Conservation (phyloP, 2,888 invertebrate genomes). For the Eupithecia abbreviata region DNA sequence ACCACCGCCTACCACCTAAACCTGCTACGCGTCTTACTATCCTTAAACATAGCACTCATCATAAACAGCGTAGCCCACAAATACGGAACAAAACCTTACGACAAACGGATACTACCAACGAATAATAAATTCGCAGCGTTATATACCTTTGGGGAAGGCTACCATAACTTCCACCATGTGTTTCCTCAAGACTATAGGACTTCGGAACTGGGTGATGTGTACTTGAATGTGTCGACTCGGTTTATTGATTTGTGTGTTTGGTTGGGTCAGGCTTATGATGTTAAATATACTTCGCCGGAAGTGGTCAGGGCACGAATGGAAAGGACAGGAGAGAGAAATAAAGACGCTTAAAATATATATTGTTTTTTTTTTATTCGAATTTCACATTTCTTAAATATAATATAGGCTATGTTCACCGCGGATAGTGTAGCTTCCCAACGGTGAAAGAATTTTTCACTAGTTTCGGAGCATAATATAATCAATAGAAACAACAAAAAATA, state of each 20-base stretch:
- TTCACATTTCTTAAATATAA: no score
- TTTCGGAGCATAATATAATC: no score
- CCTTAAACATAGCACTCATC: slow-evolving; percentile 65
- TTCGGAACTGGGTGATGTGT: slow-evolving; percentile 50
- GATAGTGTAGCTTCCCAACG: no score
- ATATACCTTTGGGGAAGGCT: slow-evolving; percentile 54
- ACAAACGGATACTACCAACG: slow-evolving; percentile 57
- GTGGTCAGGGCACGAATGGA: slow-evolving; percentile 21
- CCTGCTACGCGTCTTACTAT: slow-evolving; percentile 21
- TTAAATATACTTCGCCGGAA: slow-evolving; percentile 25
- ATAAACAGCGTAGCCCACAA: slow-evolving; percentile 86
- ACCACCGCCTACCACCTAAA: slow-evolving; percentile 35
- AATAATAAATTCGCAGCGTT: slow-evolving; percentile 47
- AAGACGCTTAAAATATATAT: not conserved
- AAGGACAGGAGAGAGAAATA: slow-evolving; percentile 15
- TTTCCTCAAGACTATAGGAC: slow-evolving; percentile 61
- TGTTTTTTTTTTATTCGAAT: no score
- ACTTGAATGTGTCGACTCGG: slow-evolving; percentile 41
- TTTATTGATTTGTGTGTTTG: slow-evolving; percentile 44
- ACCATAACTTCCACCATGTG: slow-evolving; percentile 62
- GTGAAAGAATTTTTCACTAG: no score
- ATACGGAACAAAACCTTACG: slow-evolving; percentile 72
- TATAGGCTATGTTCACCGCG: no score
- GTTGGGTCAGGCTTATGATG: slow-evolving; percentile 47
- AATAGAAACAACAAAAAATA: no score